phyloP scores from a whole-genome alignment of 2,113 vertebrate species.

The Spizaetus ornatus region DNA sequence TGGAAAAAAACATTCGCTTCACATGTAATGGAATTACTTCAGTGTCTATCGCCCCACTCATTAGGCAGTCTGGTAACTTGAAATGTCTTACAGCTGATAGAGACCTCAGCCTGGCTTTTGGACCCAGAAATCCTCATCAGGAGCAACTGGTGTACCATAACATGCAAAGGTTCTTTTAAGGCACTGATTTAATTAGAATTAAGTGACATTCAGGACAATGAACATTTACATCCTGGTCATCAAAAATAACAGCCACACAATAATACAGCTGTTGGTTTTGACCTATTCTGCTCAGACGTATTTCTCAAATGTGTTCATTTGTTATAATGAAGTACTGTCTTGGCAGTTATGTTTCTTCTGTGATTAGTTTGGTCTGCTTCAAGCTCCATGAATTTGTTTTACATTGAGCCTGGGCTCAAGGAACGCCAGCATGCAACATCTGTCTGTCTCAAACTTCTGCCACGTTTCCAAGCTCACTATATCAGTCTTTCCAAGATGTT shows the following conservation, averaged over 20 bases:
- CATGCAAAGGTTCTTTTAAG: background rate
- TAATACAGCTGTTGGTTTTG: background rate
- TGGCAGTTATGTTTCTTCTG: background rate
- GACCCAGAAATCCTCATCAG: background rate
- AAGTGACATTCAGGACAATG: background rate
- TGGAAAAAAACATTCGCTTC: background rate
- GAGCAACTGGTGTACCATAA: background rate
- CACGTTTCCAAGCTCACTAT: background rate
- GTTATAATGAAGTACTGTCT: background rate
- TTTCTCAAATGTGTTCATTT: background rate
- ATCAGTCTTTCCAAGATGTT: background rate
- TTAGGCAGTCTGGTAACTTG: background rate
- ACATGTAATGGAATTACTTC: background rate
- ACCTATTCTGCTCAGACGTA: background rate
- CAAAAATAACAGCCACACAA: background rate
- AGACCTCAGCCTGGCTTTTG: background rate
- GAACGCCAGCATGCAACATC: background rate
- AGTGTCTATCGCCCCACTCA: background rate
- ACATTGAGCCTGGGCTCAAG: background rate
- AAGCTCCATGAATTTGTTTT: background rate
- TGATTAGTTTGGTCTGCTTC: background rate
- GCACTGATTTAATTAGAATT: background rate
- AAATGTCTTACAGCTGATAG: background rate
- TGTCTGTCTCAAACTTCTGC: background rate
- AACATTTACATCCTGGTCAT: background rate